phyloP scores from a whole-genome alignment of 2,113 vertebrate genomes.

The Aspiorhynchus laticeps region DNA sequence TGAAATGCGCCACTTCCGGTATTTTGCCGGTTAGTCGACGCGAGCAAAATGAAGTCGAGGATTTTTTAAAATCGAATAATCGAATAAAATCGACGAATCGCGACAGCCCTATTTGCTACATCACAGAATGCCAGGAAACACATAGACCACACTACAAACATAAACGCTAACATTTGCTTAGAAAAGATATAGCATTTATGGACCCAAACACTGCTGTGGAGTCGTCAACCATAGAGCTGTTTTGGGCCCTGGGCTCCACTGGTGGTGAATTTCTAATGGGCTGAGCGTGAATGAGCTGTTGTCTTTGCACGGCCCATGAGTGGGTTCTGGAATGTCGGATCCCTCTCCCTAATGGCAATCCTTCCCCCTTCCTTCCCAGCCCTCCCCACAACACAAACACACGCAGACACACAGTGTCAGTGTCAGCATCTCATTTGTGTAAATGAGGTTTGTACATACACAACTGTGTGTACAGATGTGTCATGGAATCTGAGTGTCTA shows the following conservation, averaged over 20 bases:
- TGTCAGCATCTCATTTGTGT: conserved; percentile 10
- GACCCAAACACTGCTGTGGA: not conserved
- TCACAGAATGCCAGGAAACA: not conserved
- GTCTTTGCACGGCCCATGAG: conserved; percentile 64
- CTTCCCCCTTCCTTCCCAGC: conserved; percentile 1
- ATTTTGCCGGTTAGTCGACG: too few species aligned
- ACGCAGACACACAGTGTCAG: conserved; percentile 19
- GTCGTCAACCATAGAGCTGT: conserved; percentile 27
- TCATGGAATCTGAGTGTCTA: not conserved
- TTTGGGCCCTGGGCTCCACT: conserved; percentile 20
- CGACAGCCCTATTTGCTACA: conserved; percentile 25
- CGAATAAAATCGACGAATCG: too few species aligned
- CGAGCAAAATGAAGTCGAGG: too few species aligned
- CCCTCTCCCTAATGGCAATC: conserved; percentile 42
- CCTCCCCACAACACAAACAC: conserved; percentile 9
- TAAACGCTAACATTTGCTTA: conserved; percentile 24
- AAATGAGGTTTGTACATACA: not conserved
- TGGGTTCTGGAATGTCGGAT: conserved; percentile 72
- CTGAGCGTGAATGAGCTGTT: conserved; percentile 66
- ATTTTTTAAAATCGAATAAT: too few species aligned
- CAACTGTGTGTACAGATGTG: not conserved
- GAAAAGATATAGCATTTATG: conserved; percentile 23
- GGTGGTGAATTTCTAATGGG: conserved; percentile 63
- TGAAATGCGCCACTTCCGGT: too few species aligned
- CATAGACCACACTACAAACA: not conserved